Evolutionary conservation across 2,113 vertebrate species (phyloP).

Genomic region (Hydropotes inermis): DNA sequence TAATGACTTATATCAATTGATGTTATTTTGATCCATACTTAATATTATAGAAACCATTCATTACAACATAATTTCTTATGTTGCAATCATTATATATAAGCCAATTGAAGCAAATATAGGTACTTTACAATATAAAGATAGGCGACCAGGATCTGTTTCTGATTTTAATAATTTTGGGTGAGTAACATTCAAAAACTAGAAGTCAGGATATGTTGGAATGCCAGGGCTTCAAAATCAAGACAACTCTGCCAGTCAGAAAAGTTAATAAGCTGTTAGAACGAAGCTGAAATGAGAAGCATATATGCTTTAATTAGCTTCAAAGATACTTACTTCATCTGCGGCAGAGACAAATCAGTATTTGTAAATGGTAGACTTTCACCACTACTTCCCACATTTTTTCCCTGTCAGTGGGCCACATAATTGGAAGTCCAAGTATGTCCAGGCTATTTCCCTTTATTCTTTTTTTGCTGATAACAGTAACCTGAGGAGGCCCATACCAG

Average conservation of each 20-base stretch:
- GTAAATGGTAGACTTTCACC: background rate
- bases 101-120: background rate
- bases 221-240: slow-evolving; percentile 85
- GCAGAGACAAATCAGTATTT: background rate
- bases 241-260: slow-evolving; percentile 81
- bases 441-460: background rate
- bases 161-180: slow-evolving; percentile 42
- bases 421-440: background rate
- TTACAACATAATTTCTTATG: background rate
- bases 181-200: slow-evolving; percentile 38
- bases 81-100: background rate
- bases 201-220: slow-evolving; percentile 80
- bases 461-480: background rate
- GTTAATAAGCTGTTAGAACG: slow-evolving; percentile 40
- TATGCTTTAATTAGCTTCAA: background rate
- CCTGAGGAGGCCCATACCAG: background rate
- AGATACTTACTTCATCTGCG: background rate
- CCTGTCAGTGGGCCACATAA: background rate
- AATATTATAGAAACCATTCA: background rate
- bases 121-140: background rate
- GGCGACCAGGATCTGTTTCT: slow-evolving; percentile 14
- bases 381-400: background rate
- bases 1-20: background rate
- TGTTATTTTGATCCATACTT: background rate
- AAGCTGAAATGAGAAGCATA: slow-evolving; percentile 13